Conservation (phyloP, 2,888 invertebrate species). For the Drosophila parthenogenetica region DNA sequence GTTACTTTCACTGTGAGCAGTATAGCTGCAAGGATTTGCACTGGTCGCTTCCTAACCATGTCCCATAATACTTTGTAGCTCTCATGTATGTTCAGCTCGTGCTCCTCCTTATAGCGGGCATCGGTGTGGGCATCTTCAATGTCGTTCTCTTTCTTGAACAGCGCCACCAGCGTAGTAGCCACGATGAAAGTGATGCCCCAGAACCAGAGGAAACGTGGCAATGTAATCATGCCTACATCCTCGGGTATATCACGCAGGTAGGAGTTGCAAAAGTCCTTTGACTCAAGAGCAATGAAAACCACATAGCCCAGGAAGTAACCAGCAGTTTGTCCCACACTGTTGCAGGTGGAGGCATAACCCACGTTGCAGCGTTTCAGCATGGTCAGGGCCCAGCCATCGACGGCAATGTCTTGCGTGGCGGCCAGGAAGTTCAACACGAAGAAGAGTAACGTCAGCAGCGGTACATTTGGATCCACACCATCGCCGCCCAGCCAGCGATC, state of each 20-base stretch:
- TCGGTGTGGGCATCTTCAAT: slow-evolving; percentile 82
- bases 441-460: slow-evolving; percentile 93
- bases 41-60: slow-evolving; percentile 93
- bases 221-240: slow-evolving; percentile 89
- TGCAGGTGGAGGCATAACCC: slow-evolving; percentile 99
- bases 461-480: slow-evolving; percentile 88
- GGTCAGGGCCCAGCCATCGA: slow-evolving; percentile 99
- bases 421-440: slow-evolving; percentile 97
- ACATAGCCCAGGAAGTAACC: slow-evolving; percentile 99
- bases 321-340: slow-evolving; percentile 98
- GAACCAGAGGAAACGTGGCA: slow-evolving; percentile 94
- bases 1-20: slow-evolving; percentile 96
- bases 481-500: slow-evolving; percentile 91
- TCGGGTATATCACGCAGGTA: slow-evolving; percentile 92
- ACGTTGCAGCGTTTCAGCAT: slow-evolving; percentile 99
- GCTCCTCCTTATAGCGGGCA: slow-evolving; percentile 78
- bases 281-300: slow-evolving; percentile 97
- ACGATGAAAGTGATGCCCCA: slow-evolving; percentile 97
- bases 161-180: slow-evolving; percentile 94
- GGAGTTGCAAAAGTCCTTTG: slow-evolving; percentile 97
- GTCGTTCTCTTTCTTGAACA: slow-evolving; percentile 93
- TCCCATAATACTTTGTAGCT: slow-evolving; percentile 94
- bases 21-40: slow-evolving; percentile 91
- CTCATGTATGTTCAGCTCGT: slow-evolving; percentile 86
- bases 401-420: slow-evolving; percentile 99